These are phyloP conservation scores for Ceriagrion tenellum DNA, from an alignment of 2,888 invertebrate genomes.

Conservation along the genomic window DNA sequence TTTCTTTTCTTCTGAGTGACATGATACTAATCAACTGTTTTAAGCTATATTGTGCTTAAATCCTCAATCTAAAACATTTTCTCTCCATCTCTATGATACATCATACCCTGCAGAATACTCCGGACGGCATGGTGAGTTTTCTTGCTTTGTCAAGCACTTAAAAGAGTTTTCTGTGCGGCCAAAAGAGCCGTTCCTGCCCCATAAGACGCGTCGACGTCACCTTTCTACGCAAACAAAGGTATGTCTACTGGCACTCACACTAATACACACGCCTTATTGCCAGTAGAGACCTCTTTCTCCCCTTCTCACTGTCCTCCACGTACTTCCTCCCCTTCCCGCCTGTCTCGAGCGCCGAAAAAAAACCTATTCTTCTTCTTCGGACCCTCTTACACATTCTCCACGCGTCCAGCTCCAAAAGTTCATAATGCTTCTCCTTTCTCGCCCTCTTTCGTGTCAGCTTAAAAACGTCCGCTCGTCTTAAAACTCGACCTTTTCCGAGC, in stretches of 20 bases:
- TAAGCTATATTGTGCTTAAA: no score
- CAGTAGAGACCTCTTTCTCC: neutral
- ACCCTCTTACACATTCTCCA: slow-evolving; percentile 35
- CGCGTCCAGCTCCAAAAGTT: slow-evolving; percentile 62
- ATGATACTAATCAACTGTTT: no score
- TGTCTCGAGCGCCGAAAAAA: slow-evolving; percentile 15
- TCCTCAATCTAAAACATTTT: no score
- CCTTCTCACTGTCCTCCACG: neutral
- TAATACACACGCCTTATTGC: neutral
- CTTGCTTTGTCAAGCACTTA: no score
- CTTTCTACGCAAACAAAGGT: neutral
- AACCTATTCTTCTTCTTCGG: slow-evolving; percentile 38
- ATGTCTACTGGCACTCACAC: neutral
- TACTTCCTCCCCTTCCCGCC: neutral
- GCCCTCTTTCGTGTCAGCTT: slow-evolving; percentile 40
- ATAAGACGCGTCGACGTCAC: no score
- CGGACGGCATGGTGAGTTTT: no score
- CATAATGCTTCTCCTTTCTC: slow-evolving; percentile 53
- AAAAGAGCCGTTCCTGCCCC: neutral
- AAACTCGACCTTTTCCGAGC: slow-evolving; percentile 33
- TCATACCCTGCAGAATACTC: no score
- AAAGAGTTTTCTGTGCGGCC: neutral
- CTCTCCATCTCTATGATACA: no score
- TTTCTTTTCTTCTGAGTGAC: no score
- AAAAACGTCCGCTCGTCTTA: slow-evolving; percentile 52